Base-by-base conservation (phyloP, 2,113 vertebrate genomes). In the Colistium nudipinnis region DNA sequence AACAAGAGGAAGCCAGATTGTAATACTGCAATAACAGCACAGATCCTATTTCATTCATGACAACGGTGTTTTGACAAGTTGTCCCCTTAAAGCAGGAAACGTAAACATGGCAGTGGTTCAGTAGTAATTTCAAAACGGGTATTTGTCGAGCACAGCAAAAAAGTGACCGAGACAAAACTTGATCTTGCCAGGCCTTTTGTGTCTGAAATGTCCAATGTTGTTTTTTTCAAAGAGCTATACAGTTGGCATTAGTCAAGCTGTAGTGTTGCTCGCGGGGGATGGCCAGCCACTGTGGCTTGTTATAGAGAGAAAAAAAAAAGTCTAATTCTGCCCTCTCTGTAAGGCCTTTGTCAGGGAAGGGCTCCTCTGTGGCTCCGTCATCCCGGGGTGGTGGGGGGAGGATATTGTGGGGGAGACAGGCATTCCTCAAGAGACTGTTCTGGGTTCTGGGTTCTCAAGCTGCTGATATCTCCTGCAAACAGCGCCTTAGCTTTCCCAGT, bases 401-500 rank as follows among this genome's bases (percentile, higher is more conserved):
- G 44, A 74, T 75, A 82, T 87, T 44, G 55, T 77, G 77, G 73
- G 77, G 62, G 78, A 68, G 75, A 59, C 63, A 35, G 78, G 80
- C 75, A 80, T 86, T 87, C 86, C 83, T 84, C 85, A 77, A 75
- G 80, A 88, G 82, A 81, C 77, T 1, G 55, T 71, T 85, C 68
- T 56, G 72, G 79, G 69, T 82, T 87, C 66, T 62, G 70, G 78
- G 70, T 81, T 87, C 83, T 85, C 76, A 84, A 78, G 73, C 70
- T 71, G 81, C 76, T 80, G 78, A 79, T 88, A 87, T 88, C 90
- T 88, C 77, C 70, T 62, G 70, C 77, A 80, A 78, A 82, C 84
- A 85, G 67, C 72, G 60, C 70, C 70, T 38, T 41, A 28, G 67
- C 72, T 82, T 39, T 69, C 36, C 65, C 19, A 64, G 61, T 41